Conservation (phyloP, 2,797 vertebrate species). For the Eulemur mongoz region DNA sequence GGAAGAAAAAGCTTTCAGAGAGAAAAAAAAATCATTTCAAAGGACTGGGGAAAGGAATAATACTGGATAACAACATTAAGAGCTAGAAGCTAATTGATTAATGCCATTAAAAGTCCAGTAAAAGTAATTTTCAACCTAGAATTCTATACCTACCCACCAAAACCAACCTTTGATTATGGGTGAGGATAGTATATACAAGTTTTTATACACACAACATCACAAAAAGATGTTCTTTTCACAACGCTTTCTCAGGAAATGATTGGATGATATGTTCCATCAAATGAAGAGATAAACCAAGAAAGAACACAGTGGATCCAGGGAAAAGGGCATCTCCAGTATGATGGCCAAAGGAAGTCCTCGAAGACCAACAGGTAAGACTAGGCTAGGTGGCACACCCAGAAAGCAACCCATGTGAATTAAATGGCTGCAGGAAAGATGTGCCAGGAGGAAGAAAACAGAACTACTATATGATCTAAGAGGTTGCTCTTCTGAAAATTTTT, state of each 20-base stretch:
- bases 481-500: not conserved
- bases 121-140: constrained; percentile 39
- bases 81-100: not conserved
- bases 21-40: not conserved
- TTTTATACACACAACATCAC: not conserved
- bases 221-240: constrained; percentile 5
- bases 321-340: not conserved
- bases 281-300: not conserved
- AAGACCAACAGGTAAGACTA: not conserved
- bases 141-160: not conserved
- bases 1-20: not conserved
- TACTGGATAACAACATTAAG: not conserved
- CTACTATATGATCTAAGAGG: not conserved
- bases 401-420: not conserved
- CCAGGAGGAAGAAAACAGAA: not conserved
- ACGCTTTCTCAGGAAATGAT: constrained; percentile 28
- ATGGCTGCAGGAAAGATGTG: not conserved
- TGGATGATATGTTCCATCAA: not conserved
- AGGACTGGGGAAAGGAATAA: not conserved
- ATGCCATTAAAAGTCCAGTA: not conserved
- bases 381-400: not conserved
- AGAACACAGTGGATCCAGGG: not conserved
- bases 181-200: not conserved
- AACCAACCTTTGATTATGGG: not conserved
- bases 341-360: not conserved